phyloP scores from a whole-genome alignment of 2,888 invertebrate genomes.

The Cheilosia pagana region DNA sequence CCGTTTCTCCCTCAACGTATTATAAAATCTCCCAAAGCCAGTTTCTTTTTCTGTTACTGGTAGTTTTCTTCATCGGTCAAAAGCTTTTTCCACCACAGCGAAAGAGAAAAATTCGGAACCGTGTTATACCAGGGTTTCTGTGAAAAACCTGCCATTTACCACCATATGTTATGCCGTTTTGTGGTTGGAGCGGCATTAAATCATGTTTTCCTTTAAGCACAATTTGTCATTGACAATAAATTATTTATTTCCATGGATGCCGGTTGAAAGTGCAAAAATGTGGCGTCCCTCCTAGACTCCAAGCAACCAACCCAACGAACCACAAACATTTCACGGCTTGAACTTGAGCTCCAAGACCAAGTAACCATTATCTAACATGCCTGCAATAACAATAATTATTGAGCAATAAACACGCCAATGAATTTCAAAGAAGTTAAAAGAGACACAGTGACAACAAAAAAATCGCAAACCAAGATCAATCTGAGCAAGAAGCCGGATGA shows the following conservation, averaged over 20 bases:
- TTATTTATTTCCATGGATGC: background rate
- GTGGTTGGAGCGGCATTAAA: background rate
- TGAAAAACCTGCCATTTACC: background rate
- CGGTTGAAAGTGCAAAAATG: conserved; percentile 3
- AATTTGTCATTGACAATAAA: conserved; percentile 8
- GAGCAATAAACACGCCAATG: conserved; percentile 54
- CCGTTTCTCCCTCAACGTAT: background rate
- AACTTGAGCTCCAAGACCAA: conserved; percentile 63
- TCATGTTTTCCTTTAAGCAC: background rate
- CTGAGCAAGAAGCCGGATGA: conserved; percentile 2
- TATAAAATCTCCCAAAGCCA: background rate
- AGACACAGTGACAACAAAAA: conserved; percentile 10
- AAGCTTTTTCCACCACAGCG: conserved; percentile 16
- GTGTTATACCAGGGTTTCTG: background rate
- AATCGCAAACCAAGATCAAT: conserved; percentile 38
- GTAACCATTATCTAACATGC: conserved; percentile 19
- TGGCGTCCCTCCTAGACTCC: conserved; percentile 6
- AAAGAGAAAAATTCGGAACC: conserved; percentile 4
- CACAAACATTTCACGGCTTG: conserved; percentile 37
- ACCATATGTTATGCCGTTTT: conserved; percentile 8
- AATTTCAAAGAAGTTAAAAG: conserved; percentile 45
- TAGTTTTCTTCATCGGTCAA: background rate
- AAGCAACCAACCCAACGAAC: conserved; percentile 1
- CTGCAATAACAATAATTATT: conserved; percentile 37
- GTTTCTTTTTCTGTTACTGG: conserved; percentile 13